Evolutionary conservation across 2,888 invertebrate species (phyloP), one percentile per base, ranked within the genome.

Genomic region (Clivina fossor): DNA sequence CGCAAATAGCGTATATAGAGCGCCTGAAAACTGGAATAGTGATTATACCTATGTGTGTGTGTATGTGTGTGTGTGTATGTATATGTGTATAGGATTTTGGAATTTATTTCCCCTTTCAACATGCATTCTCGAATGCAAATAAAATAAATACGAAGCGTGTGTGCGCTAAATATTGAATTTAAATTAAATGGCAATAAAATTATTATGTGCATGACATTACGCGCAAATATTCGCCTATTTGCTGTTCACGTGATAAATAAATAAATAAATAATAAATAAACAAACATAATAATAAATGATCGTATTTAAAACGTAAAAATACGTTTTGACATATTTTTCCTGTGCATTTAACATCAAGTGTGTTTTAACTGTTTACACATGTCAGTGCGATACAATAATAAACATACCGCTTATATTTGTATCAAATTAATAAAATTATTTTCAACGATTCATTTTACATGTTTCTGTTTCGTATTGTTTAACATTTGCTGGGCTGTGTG

Each of bases 251-350:
- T 43, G 44, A 51, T 41, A 51, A 51, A 53, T 53, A 53, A 44
- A 53, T 53, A 53, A 44, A 53, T 53, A 53, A n/a, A n/a, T n/a
- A 51, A 53, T 53, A 53, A 44, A 53, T 53, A 53, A 44, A 53
- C 44, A 53, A 53, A 51, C 51, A 40, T 51, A 51, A 43, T 51
- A 51, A 53, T 53, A 44, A 44, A 53, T 53, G 53, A 44, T 44
- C 35, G 32, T 53, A 53, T 53, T 53, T 35, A 53, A 53, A 53
- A 53, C 37, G 44, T 53, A 44, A 53, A 53, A 53, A 53, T 53
- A 43, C 37, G 28, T 24, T 43, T 53, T 53, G 35, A 44, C 53
- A 37, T 44, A 38, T 53, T 40, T 40, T 49, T 49, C 24, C 49
- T 38, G 26, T 30, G 38, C 28, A 49, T 38, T 49, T 49, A 49